A percentile compares a stretch with the other conserved stretches of the same genome.
Evolutionary conservation across 2,888 invertebrate genomes (phyloP).

Genomic region (Anarsia innoxiella): DNA sequence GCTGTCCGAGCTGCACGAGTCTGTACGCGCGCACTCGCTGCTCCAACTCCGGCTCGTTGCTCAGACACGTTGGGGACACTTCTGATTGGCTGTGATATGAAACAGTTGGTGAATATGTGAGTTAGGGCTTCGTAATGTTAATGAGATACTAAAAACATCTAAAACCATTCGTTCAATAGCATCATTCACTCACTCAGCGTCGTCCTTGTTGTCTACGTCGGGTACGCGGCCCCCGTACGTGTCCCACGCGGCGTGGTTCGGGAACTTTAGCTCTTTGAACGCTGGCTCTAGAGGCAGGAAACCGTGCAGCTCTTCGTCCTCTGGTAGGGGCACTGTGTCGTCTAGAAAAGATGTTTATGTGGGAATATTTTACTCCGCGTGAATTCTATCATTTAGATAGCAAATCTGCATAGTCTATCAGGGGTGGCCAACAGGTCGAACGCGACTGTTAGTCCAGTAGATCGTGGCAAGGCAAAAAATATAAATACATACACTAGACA

Average conservation of each 20-base stretch:
- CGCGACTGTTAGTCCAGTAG: no score
- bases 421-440: no score
- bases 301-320: constrained; percentile 87
- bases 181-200: constrained; percentile 23
- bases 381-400: no score
- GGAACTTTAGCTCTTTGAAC: constrained; percentile 71
- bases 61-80: constrained; percentile 30
- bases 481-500: no score
- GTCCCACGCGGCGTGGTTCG: constrained; percentile 52
- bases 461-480: no score
- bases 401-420: no score
- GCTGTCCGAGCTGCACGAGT: constrained; percentile 38
- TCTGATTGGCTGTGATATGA: no score
- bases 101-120: no score
- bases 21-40: constrained; percentile 43
- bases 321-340: constrained; percentile 75
- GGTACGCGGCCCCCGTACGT: constrained; percentile 42
- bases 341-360: not conserved
- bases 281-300: constrained; percentile 82
- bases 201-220: constrained; percentile 28
- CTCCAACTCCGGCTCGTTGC: constrained; percentile 45
- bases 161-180: no score
- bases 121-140: no score
- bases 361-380: not conserved
- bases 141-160: no score